Evolutionary conservation across 2,113 vertebrate genomes (phyloP).

Genomic region (Glareola pratincola): DNA sequence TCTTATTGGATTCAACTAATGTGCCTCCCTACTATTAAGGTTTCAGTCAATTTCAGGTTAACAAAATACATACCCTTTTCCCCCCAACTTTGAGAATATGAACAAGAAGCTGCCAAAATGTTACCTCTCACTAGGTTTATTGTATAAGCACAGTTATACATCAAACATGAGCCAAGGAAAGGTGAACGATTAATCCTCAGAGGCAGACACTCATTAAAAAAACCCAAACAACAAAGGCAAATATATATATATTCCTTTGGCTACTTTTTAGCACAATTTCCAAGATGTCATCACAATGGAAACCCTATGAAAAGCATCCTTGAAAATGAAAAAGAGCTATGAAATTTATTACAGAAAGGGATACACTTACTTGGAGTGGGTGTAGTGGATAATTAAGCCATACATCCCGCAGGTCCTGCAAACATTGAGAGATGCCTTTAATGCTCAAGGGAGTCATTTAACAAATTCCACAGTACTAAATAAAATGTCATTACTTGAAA

Average conservation of each 20-base stretch:
- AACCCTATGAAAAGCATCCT: slow-evolving; percentile 4
- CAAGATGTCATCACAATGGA: slow-evolving; percentile 16
- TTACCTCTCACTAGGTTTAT: neutral
- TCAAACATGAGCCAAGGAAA: neutral
- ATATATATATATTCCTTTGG: neutral
- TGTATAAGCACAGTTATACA: neutral
- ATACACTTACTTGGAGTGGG: slow-evolving; percentile 92
- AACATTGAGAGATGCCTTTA: slow-evolving; percentile 74
- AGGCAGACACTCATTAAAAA: neutral
- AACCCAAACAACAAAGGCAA: neutral
- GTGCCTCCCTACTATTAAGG: neutral
- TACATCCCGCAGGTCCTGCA: slow-evolving; percentile 92
- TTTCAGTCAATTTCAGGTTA: neutral
- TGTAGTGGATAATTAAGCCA: slow-evolving; percentile 98
- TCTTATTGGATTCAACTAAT: neutral
- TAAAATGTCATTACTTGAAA: slow-evolving; percentile 79
- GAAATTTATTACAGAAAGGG: slow-evolving; percentile 32
- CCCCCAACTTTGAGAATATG: neutral
- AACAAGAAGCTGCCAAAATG: neutral
- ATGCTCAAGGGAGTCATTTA: slow-evolving; percentile 74
- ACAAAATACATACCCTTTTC: neutral
- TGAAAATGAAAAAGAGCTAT: neutral
- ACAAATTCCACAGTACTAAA: slow-evolving; percentile 77
- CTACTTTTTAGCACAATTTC: neutral
- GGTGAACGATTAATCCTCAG: neutral